Conservation (phyloP, 1,140 invertebrate genomes). For the Apis laboriosa region DNA sequence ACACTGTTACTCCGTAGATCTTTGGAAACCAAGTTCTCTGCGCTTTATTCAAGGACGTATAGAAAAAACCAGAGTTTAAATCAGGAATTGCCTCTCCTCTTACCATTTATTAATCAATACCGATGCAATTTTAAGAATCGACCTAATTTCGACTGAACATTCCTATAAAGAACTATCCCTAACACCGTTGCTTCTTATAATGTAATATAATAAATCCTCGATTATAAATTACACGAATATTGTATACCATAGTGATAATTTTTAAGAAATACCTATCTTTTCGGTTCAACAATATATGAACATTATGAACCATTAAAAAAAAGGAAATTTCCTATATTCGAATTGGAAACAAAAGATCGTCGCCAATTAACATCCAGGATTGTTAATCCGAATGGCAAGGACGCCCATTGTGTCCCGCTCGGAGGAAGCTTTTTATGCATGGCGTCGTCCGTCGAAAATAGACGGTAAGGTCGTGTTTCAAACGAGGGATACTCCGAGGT, state of each 20-base stretch:
- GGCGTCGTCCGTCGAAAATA: constrained; percentile 53
- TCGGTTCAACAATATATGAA: no score
- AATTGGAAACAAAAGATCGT: not conserved
- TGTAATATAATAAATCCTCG: no score
- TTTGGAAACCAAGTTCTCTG: no score
- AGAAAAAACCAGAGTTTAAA: not conserved
- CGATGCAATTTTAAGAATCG: constrained; percentile 10
- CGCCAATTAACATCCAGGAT: not conserved
- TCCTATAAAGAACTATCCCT: no score
- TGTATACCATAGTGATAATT: no score
- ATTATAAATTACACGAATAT: no score
- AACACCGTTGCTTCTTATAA: no score
- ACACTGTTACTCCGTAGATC: no score
- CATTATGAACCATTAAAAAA: not conserved
- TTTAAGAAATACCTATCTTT: no score
- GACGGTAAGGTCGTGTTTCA: constrained; percentile 56
- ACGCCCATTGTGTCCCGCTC: constrained; percentile 30
- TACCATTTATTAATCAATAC: constrained; percentile 21
- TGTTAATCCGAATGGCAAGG: constrained; percentile 29
- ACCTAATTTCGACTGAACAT: not conserved
- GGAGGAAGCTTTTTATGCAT: constrained; percentile 51
- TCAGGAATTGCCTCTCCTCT: not conserved
- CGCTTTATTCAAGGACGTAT: no score
- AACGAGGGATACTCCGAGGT: constrained; percentile 64
- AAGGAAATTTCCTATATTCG: not conserved